Conservation (phyloP, 2,113 vertebrate species). For the Nothoprocta perdicaria region DNA sequence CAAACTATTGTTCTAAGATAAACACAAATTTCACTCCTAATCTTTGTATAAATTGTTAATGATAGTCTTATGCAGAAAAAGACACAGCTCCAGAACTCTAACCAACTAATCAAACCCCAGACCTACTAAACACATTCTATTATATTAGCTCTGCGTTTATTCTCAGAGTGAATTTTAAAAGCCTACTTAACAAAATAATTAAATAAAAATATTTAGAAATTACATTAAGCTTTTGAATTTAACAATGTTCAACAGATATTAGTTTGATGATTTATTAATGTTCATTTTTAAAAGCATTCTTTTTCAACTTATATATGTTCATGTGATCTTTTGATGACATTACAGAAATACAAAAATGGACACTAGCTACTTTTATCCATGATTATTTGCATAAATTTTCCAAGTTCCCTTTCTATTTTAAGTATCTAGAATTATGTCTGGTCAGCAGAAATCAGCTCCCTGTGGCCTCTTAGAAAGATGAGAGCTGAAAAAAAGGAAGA, state of each 20-base stretch:
- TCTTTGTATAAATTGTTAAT: background rate
- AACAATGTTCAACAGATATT: background rate
- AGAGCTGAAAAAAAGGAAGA: background rate
- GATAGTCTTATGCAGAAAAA: background rate
- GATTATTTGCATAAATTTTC: background rate
- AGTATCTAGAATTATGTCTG: background rate
- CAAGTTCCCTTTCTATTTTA: background rate
- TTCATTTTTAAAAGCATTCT: background rate
- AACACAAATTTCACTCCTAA: background rate
- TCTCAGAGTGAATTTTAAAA: background rate
- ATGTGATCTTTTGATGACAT: background rate
- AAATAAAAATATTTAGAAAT: background rate
- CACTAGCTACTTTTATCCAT: background rate
- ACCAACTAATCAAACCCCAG: background rate
- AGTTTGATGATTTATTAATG: background rate
- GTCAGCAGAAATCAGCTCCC: background rate
- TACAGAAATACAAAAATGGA: background rate
- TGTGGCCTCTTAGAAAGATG: background rate
- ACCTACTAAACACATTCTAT: rapidly evolving
- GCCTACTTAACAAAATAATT: background rate
- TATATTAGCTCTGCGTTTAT: background rate
- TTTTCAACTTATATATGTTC: background rate
- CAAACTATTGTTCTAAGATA: background rate
- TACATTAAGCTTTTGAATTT: background rate
- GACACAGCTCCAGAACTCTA: background rate